phyloP scores from a whole-genome alignment of 1,140 invertebrate species.

The Papilio aristodemus region DNA sequence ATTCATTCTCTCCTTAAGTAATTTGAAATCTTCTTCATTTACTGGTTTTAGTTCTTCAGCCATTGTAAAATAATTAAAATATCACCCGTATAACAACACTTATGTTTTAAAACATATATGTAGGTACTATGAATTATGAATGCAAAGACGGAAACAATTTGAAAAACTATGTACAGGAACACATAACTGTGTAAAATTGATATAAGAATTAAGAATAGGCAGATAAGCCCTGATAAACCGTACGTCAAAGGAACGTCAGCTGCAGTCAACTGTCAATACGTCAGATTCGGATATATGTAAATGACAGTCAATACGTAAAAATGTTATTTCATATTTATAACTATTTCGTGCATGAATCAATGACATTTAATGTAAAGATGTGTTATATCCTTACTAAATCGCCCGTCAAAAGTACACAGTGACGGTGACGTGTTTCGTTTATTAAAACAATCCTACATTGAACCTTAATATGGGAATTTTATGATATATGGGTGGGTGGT shows the following conservation, averaged over 20 bases:
- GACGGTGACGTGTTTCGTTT: too few relatives aligned
- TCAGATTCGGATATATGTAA: neutral
- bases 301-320: too few relatives aligned
- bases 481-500: too few relatives aligned
- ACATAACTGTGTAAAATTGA: neutral
- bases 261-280: slow-evolving; percentile 7
- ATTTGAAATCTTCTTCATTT: slow-evolving; percentile 83
- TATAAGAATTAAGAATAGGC: neutral
- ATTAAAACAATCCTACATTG: too few relatives aligned
- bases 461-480: too few relatives aligned
- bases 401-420: too few relatives aligned
- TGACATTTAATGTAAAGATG: too few relatives aligned
- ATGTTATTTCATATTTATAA: too few relatives aligned
- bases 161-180: neutral
- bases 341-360: too few relatives aligned
- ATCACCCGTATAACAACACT: neutral
- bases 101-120: neutral
- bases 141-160: neutral
- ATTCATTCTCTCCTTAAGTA: slow-evolving; percentile 85
- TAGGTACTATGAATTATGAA: neutral
- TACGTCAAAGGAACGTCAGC: neutral
- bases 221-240: slow-evolving; percentile 12
- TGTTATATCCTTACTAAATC: too few relatives aligned
- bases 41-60: slow-evolving; percentile 78
- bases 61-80: slow-evolving; percentile 44